Base-by-base conservation (phyloP, 2,888 invertebrate genomes). In the Bombylius discolor region DNA sequence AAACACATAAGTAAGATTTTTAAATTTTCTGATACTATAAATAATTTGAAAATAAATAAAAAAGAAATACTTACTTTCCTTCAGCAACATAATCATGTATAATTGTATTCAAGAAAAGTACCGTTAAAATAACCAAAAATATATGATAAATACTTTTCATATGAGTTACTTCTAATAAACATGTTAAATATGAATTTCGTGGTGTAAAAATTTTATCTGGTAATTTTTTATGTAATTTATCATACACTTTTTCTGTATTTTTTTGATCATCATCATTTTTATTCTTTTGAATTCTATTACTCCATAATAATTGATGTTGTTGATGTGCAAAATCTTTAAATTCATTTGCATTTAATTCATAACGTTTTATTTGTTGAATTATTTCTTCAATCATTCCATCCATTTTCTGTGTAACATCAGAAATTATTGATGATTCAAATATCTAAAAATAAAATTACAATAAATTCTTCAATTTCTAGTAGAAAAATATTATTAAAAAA, bases 61-160 rank as follows among this genome's bases (percentile, higher is more conserved):
- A 44, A 32, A 14, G 6, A 9, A 34, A 44, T 13, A 14, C 45
- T 83, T 78, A 87, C 90, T 81, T 81, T 72, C 87, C 89, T 59
- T 79, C 80, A 60, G 85, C 82, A 56, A 88, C 75, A 64, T 86
- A 79, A 68, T 91, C 91, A 65, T 82, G 81, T 12, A 84, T 77
- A 31, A 84, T 76, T 7, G 87, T 86, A 65, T 90, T 84, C 56
- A 87, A 73, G 52, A 88, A 79, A 60, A 90, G 76, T 44, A 85
- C 76, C 53, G 89, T 76, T 44, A 93, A 76, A 61, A 87, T 84
- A 23, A 85, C 86, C 50, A 87, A 79, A 72, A 91, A 92, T 61
- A 93, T 84, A 69, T 93, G 86, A 70, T 91, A 89, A 62, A 94
- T 84, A 5, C 90, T 86, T 64, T 81, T 80, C 64, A 94, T 84